These are phyloP conservation scores for Odontocolon sp. DNA, from an alignment of 2,888 invertebrate genomes.

Conservation along the genomic window DNA sequence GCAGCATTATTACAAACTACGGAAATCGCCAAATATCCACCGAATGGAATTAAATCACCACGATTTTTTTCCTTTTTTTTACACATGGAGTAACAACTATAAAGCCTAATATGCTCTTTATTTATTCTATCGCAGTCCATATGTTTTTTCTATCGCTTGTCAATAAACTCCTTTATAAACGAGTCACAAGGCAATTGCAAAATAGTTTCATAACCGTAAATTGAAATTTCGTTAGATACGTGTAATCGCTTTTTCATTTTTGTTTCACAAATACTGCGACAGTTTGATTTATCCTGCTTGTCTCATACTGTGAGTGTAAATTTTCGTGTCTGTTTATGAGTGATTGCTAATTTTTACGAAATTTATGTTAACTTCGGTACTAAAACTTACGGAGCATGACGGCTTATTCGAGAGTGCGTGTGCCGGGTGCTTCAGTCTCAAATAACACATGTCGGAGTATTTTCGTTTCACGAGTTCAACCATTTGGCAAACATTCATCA, in stretches of 20 bases:
- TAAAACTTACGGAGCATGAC: slow-evolving; percentile 47
- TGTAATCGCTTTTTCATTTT: slow-evolving; percentile 15
- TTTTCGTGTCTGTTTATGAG: slow-evolving; percentile 2
- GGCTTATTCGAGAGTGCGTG: slow-evolving; percentile 58
- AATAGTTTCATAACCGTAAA: slow-evolving; percentile 33
- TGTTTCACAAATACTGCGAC: neutral
- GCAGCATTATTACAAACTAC: slow-evolving; percentile 9
- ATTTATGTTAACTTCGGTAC: slow-evolving; percentile 16
- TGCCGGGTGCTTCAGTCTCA: slow-evolving; percentile 78
- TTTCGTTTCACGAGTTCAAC: slow-evolving; percentile 59
- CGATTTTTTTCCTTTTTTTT: slow-evolving; percentile 11
- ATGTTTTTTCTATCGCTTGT: neutral
- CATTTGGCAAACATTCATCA: slow-evolving; percentile 77
- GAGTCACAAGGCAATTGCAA: slow-evolving; percentile 24
- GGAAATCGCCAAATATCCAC: neutral
- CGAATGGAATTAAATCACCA: slow-evolving; percentile 15
- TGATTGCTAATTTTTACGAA: neutral
- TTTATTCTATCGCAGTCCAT: slow-evolving; percentile 36
- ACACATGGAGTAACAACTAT: slow-evolving; percentile 31
- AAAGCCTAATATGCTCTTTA: slow-evolving; percentile 31
- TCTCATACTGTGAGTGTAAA: neutral
- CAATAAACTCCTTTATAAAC: slow-evolving; percentile 36
- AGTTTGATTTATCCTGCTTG: slow-evolving; percentile 25
- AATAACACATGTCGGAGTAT: slow-evolving; percentile 73
- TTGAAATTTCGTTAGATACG: slow-evolving; percentile 9